Conservation (phyloP, 2,797 vertebrate species). For the Thamnophis elegans region DNA sequence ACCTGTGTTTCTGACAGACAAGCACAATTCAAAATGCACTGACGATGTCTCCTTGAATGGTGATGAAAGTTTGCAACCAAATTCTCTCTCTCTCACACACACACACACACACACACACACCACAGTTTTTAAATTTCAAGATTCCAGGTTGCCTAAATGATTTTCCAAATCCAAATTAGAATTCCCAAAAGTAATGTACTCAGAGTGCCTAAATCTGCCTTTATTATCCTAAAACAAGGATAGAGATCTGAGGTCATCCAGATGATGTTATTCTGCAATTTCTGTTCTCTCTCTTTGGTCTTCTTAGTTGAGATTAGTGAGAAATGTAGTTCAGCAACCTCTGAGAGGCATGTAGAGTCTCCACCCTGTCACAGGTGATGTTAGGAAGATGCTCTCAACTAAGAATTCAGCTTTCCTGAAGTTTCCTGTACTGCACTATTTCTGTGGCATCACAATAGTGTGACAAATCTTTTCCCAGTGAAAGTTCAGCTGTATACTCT, state of each 20-base stretch:
- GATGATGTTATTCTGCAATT: not conserved
- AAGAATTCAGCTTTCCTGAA: not conserved
- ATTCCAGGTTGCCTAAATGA: not conserved
- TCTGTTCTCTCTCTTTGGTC: not conserved
- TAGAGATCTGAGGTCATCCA: not conserved
- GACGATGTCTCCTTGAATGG: too few species aligned
- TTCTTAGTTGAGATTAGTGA: not conserved
- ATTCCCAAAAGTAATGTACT: not conserved
- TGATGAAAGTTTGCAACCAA: too few species aligned
- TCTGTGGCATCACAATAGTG: not conserved
- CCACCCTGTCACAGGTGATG: not conserved
- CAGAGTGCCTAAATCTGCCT: not conserved
- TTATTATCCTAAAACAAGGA: not conserved
- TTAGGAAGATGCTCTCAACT: not conserved
- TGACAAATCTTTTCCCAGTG: not conserved
- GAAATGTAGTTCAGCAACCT: not conserved
- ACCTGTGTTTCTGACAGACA: too few species aligned
- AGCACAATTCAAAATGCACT: too few species aligned
- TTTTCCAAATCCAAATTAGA: not conserved
- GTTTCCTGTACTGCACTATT: not conserved
- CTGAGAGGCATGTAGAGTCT: not conserved
- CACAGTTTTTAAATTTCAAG: not conserved
- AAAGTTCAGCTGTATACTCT: not conserved
- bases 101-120: too few species aligned
- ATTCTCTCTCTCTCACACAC: too few species aligned